These are phyloP conservation scores for Sceloporus tristichus DNA, from an alignment of 2,113 vertebrate species.

Conservation along the genomic window DNA sequence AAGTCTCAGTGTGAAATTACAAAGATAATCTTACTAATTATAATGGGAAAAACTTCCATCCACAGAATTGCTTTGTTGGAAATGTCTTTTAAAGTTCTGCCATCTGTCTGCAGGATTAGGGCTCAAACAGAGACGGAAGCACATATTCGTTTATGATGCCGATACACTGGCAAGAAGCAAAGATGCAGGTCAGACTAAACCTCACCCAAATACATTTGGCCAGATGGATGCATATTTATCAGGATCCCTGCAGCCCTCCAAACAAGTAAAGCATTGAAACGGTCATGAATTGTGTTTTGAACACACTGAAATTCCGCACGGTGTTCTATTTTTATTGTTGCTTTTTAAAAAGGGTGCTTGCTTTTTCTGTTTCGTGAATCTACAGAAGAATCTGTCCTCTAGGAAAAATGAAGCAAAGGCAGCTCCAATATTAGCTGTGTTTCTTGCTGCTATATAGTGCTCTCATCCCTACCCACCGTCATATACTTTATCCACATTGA, in stretches of 20 bases:
- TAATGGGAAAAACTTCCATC: not conserved
- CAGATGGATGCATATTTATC: not conserved
- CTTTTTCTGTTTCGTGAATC: not conserved
- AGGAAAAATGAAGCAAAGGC: not conserved
- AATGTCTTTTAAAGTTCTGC: not conserved
- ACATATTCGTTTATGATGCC: not conserved
- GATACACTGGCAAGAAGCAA: not conserved
- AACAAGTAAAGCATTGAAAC: not conserved
- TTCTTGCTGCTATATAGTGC: not conserved
- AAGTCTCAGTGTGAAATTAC: not conserved
- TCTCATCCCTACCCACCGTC: not conserved
- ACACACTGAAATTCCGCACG: not conserved
- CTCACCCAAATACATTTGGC: not conserved
- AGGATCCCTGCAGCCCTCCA: not conserved
- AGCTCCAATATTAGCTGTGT: not conserved
- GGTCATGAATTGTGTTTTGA: not conserved
- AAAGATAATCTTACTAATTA: not conserved
- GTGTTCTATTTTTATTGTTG: not conserved
- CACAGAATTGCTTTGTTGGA: not conserved
- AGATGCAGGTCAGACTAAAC: not conserved
- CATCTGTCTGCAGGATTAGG: not conserved
- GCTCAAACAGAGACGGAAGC: not conserved
- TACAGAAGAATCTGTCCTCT: rapidly evolving
- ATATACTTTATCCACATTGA: not conserved
- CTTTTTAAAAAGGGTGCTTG: not conserved